phyloP scores from a whole-genome alignment of 2,113 vertebrate genomes.

The Phalacrocorax carbo region DNA sequence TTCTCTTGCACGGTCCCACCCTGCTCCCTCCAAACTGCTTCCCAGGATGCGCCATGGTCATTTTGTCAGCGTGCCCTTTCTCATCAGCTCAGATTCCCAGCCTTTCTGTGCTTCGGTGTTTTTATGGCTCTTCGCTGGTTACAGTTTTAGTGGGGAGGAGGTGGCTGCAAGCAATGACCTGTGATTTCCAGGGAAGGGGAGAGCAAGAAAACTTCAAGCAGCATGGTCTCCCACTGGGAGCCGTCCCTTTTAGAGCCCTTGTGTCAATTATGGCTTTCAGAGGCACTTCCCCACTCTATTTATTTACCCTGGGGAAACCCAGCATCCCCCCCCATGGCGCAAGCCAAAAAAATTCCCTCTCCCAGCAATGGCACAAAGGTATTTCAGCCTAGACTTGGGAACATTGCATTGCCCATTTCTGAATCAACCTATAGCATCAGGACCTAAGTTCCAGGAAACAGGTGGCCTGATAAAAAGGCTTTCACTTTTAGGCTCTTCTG shows the following conservation, averaged over 20 bases:
- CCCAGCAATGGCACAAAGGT: not conserved
- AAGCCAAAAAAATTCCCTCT: not conserved
- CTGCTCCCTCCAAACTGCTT: not conserved
- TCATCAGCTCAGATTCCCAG: not conserved
- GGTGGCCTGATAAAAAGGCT: not conserved
- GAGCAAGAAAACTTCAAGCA: slow-evolving; percentile 46
- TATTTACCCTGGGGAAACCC: slow-evolving; percentile 44
- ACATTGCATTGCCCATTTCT: not conserved
- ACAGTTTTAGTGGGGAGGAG: slow-evolving; percentile 48
- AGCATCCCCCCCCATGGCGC: not conserved
- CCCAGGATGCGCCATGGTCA: not conserved
- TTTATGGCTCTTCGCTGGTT: slow-evolving; percentile 48
- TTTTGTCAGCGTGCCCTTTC: not conserved
- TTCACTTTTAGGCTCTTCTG: not conserved
- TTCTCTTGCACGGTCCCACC: not conserved
- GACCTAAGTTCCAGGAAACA: not conserved
- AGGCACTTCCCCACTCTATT: slow-evolving; percentile 36
- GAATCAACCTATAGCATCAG: not conserved
- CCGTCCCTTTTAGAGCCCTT: slow-evolving; percentile 49
- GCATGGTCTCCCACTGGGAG: not conserved
- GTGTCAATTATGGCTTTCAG: slow-evolving; percentile 58
- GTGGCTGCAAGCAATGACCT: slow-evolving; percentile 31
- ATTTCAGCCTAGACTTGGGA: not conserved
- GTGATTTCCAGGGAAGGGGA: slow-evolving; percentile 41
- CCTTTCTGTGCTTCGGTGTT: slow-evolving; percentile 1